Evolutionary conservation across 2,113 vertebrate species (phyloP).

Genomic region (Centropus unirufus): DNA sequence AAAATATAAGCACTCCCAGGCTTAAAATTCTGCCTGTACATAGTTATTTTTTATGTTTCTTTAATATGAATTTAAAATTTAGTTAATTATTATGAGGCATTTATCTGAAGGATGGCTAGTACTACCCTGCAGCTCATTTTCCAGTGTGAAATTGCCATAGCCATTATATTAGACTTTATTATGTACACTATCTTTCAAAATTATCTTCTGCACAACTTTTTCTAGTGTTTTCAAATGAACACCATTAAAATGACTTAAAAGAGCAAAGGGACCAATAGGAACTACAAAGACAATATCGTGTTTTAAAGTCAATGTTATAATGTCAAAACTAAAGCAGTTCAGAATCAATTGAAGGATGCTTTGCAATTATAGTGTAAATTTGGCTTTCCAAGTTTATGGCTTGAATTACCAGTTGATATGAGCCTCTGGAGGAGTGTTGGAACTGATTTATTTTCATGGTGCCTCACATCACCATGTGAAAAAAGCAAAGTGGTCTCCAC

Average conservation of each 20-base stretch:
- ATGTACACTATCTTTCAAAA: slow-evolving; percentile 11
- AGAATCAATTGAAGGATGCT: slow-evolving; percentile 2
- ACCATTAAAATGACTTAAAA: slow-evolving; percentile 25
- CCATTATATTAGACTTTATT: neutral
- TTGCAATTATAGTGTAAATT: neutral
- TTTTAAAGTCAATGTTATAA: neutral
- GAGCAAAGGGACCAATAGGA: slow-evolving; percentile 6
- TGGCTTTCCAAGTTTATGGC: neutral
- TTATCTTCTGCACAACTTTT: neutral
- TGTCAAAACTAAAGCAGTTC: slow-evolving; percentile 5
- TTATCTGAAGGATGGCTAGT: neutral
- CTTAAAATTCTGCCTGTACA: neutral
- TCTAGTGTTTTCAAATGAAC: neutral
- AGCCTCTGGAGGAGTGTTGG: neutral
- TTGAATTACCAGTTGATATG: neutral
- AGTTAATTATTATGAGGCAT: neutral
- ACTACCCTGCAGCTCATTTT: neutral
- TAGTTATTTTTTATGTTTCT: neutral
- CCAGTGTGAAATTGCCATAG: neutral
- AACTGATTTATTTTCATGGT: neutral
- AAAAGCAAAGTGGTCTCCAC: neutral
- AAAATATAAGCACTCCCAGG: neutral
- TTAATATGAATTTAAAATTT: neutral
- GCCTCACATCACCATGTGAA: neutral
- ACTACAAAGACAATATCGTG: neutral